phyloP scores from a whole-genome alignment of 2,797 vertebrate genomes.

The Chromobotia macracanthus region DNA sequence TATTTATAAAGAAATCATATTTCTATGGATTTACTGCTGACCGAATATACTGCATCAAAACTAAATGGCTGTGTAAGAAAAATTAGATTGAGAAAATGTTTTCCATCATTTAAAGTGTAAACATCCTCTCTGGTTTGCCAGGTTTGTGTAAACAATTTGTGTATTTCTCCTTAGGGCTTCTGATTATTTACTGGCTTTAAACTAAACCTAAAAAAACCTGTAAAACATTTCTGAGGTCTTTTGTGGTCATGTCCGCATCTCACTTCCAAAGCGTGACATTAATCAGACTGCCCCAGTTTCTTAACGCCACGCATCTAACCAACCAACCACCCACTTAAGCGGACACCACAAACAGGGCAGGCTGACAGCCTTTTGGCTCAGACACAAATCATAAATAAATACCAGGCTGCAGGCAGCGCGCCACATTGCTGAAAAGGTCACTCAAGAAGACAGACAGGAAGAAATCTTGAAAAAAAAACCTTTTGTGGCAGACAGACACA shows the following conservation, averaged over 20 bases:
- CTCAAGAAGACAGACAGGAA: constrained; percentile 21
- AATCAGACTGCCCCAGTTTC: constrained; percentile 71
- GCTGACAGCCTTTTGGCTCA: constrained; percentile 43
- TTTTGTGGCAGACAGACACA: constrained; percentile 44
- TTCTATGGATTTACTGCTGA: background rate
- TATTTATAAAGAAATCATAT: background rate
- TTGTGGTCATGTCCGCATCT: constrained; percentile 57
- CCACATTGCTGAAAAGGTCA: constrained; percentile 51
- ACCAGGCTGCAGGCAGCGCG: constrained; percentile 16
- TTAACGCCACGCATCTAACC: background rate
- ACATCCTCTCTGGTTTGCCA: constrained; percentile 38
- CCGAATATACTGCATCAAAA: background rate
- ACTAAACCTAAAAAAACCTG: constrained; percentile 54
- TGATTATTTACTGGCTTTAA: constrained; percentile 67
- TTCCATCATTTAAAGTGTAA: constrained; percentile 42
- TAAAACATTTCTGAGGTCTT: constrained; percentile 13
- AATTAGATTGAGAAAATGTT: constrained; percentile 14
- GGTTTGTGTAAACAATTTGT: constrained; percentile 43
- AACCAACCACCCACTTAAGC: constrained; percentile 11
- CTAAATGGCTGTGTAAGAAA: background rate
- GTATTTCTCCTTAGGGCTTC: constrained; percentile 68
- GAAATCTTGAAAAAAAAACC: background rate
- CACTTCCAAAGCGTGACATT: constrained; percentile 62
- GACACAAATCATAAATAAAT: constrained; percentile 57
- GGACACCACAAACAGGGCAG: constrained; percentile 50